Conservation (phyloP, 2,113 vertebrate genomes). For the Clinocottus analis region DNA sequence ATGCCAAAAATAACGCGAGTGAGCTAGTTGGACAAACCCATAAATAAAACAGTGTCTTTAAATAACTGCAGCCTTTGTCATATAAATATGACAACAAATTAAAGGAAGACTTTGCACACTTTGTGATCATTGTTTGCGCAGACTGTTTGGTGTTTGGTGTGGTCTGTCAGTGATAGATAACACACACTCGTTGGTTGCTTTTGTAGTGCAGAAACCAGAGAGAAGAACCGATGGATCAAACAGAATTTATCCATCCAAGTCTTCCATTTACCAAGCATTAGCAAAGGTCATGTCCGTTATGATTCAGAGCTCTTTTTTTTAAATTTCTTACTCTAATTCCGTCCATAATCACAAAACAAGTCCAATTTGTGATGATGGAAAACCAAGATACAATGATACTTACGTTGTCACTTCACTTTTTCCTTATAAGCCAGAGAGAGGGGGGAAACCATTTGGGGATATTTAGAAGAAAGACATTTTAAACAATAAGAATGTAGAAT, state of each 20-base stretch:
- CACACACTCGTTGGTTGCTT: slow-evolving; percentile 20
- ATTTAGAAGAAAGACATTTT: background rate
- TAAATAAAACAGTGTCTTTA: slow-evolving; percentile 39
- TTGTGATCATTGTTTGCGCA: slow-evolving; percentile 15
- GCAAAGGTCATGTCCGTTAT: background rate
- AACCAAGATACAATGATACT: background rate
- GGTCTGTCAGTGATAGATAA: slow-evolving; percentile 12
- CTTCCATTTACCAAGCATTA: background rate
- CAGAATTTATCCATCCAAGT: background rate
- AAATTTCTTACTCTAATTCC: background rate
- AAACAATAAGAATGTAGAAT: background rate
- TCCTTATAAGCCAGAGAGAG: background rate
- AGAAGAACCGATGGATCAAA: background rate
- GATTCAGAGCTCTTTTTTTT: background rate
- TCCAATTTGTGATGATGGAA: background rate
- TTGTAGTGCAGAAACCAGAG: background rate
- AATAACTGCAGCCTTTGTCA: slow-evolving; percentile 30
- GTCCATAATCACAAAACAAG: background rate
- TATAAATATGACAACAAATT: slow-evolving; percentile 25
- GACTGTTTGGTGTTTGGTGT: background rate
- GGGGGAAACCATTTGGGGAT: background rate
- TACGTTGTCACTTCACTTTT: background rate
- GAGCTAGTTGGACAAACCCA: slow-evolving; percentile 21
- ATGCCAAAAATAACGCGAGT: slow-evolving; percentile 22
- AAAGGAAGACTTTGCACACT: background rate